Conservation (phyloP, 2,113 vertebrate species). For the Phylloscopus trochilus region DNA sequence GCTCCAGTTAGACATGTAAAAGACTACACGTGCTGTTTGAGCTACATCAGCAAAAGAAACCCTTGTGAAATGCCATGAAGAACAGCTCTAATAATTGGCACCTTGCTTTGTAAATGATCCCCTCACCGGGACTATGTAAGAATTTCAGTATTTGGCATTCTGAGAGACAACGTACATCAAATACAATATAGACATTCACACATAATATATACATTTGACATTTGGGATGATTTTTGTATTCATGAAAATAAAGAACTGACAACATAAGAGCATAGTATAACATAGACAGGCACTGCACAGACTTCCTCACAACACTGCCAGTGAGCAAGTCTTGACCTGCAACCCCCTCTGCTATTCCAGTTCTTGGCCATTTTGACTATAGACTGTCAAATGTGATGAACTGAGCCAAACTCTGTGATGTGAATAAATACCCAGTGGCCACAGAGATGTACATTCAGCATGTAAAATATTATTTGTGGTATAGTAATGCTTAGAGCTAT, state of each 20-base stretch:
- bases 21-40: not conserved
- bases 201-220: not conserved
- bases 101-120: not conserved
- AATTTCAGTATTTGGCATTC: not conserved
- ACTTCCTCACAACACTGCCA: not conserved
- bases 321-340: not conserved
- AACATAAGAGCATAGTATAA: not conserved
- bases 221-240: conserved; percentile 10
- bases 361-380: not conserved
- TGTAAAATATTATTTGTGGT: conserved; percentile 11
- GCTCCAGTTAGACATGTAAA: not conserved
- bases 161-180: not conserved
- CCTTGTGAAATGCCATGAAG: not conserved
- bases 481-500: not conserved
- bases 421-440: not conserved
- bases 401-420: conserved; percentile 1
- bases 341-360: conserved; percentile 16
- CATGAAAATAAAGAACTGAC: conserved; percentile 32
- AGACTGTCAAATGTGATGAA: conserved; percentile 17
- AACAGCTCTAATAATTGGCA: not conserved
- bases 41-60: not conserved
- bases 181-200: not conserved
- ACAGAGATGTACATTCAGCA: not conserved
- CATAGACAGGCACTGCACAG: not conserved
- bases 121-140: not conserved